Percentiles rank a stretch among this genome's conserved stretches.
phyloP scores from a whole-genome alignment of 2,797 vertebrate species.

The Prionace glauca region DNA sequence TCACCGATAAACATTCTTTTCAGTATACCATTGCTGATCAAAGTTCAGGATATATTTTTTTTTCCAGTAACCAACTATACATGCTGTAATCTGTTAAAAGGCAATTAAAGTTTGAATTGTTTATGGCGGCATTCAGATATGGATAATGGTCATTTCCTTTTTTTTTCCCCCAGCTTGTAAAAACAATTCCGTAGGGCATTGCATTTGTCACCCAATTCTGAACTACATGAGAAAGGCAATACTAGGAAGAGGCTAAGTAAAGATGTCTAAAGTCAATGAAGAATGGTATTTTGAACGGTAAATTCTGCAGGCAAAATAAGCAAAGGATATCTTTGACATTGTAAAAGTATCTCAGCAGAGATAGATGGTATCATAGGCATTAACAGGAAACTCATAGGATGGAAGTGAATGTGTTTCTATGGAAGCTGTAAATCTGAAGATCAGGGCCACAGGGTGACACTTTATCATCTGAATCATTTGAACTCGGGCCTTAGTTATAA shows the following conservation, averaged over 20 bases:
- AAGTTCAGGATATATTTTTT: background rate
- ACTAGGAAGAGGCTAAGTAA: constrained; percentile 37
- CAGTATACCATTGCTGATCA: background rate
- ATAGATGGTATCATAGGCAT: constrained; percentile 37
- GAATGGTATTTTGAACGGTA: constrained; percentile 38
- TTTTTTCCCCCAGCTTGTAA: constrained; percentile 19
- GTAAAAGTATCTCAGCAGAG: constrained; percentile 37
- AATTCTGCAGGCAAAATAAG: constrained; percentile 39
- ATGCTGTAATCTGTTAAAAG: background rate
- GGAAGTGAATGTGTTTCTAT: constrained; percentile 38
- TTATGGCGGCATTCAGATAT: background rate
- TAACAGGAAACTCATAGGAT: constrained; percentile 36
- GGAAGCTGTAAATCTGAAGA: constrained; percentile 39
- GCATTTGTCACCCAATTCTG: constrained; percentile 36
- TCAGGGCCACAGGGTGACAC: constrained; percentile 38
- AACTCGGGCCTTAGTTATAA: constrained; percentile 45
- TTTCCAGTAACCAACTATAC: background rate
- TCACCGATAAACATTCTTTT: background rate
- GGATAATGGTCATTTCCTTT: background rate
- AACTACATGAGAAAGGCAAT: constrained; percentile 33
- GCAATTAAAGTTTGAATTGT: background rate
- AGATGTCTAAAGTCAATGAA: constrained; percentile 38
- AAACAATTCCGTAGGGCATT: constrained; percentile 32
- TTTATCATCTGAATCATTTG: constrained; percentile 48
- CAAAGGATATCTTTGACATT: constrained; percentile 38